Evolutionary conservation across 1,140 invertebrate genomes (phyloP).

Genomic region (Apis florea): DNA sequence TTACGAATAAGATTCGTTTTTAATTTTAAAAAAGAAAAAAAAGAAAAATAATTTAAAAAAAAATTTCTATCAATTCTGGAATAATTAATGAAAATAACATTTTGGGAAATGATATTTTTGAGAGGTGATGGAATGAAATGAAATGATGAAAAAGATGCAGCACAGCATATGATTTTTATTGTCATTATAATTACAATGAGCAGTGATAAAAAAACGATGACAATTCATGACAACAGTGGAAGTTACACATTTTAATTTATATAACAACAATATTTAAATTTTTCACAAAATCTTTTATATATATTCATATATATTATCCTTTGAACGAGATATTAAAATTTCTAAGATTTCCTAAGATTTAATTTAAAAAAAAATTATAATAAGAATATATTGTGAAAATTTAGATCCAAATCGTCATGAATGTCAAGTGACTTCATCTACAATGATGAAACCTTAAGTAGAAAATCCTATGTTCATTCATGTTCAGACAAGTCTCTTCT

Average conservation of each 20-base stretch:
- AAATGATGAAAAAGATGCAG: slow-evolving; percentile 49
- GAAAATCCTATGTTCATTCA: not conserved
- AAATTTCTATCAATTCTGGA: not conserved
- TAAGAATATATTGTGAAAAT: too few species aligned
- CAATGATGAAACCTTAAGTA: not conserved
- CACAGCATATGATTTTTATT: slow-evolving; percentile 62
- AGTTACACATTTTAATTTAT: not conserved
- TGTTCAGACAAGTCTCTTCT: not conserved
- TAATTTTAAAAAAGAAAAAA: not conserved
- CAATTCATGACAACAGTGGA: not conserved
- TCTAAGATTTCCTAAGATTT: too few species aligned
- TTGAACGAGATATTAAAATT: too few species aligned
- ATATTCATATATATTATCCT: too few species aligned
- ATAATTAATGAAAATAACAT: not conserved
- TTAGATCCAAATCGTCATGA: not conserved
- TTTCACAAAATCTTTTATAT: not conserved
- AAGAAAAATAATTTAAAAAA: not conserved
- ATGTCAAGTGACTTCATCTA: not conserved
- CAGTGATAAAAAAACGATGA: not conserved
- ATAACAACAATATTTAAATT: too few species aligned
- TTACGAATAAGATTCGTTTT: too few species aligned
- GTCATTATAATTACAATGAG: slow-evolving; percentile 55
- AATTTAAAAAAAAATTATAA: too few species aligned
- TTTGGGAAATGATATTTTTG: not conserved
- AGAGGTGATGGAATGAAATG: slow-evolving; percentile 54